Conservation (phyloP, 1,140 invertebrate species). For the Cherax destructor region DNA sequence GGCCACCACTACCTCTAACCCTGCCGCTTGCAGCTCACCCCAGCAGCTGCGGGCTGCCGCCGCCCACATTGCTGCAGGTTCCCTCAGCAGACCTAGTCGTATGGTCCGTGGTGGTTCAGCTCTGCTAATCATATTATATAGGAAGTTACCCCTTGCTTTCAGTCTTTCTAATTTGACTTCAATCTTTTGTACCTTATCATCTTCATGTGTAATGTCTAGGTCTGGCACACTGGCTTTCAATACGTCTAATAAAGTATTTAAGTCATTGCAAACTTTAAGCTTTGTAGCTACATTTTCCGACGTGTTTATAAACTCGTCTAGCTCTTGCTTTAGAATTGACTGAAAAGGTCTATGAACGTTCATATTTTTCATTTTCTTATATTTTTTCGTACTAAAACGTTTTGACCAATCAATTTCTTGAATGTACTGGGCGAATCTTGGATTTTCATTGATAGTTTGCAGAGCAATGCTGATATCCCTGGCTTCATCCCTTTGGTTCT, state of each 20-base stretch:
- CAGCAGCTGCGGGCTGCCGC: constrained; percentile 37
- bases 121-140: constrained; percentile 15
- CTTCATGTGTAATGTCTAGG: constrained; percentile 18
- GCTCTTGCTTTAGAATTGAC: constrained; percentile 40
- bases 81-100: constrained; percentile 42
- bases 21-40: constrained; percentile 20
- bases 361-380: constrained; percentile 6
- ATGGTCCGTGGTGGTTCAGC: constrained; percentile 20
- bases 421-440: not conserved
- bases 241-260: constrained; percentile 13
- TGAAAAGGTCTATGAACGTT: constrained; percentile 39
- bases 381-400: constrained; percentile 3
- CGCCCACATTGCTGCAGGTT: constrained; percentile 52
- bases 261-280: constrained; percentile 18
- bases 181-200: constrained; percentile 10
- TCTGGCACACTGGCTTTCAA: constrained; percentile 6
- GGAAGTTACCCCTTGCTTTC: constrained; percentile 21
- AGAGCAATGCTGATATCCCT: constrained; percentile 44
- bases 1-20: constrained; percentile 46
- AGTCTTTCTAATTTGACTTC: constrained; percentile 23
- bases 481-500: constrained; percentile 57
- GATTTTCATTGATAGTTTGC: constrained; percentile 7
- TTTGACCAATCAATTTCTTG: constrained; percentile 23
- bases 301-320: constrained; percentile 8
- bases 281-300: constrained; percentile 1